Evolutionary conservation across 2,888 invertebrate species (phyloP).

Genomic region (Leucania comma): DNA sequence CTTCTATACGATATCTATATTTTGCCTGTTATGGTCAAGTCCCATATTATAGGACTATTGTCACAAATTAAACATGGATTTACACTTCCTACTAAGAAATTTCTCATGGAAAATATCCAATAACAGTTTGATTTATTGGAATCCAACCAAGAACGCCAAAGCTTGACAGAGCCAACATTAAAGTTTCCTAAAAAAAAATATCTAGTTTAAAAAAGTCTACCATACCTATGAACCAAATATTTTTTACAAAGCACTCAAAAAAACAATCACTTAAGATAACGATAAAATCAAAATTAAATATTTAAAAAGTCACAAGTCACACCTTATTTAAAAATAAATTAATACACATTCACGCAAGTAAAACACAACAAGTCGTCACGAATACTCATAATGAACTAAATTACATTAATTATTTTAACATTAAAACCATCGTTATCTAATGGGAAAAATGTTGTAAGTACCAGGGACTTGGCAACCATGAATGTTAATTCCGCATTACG

Average conservation of each 20-base stretch:
- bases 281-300: neutral
- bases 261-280: neutral
- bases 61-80: neutral
- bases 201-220: neutral
- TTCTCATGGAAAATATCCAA: too few relatives aligned
- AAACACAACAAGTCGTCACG: neutral
- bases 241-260: neutral
- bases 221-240: neutral
- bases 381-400: slow-evolving; percentile 29
- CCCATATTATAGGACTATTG: neutral
- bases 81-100: too few relatives aligned
- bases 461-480: slow-evolving; percentile 1
- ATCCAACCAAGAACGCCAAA: neutral
- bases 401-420: slow-evolving; percentile 23
- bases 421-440: slow-evolving; percentile 46
- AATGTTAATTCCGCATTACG: slow-evolving; percentile 3
- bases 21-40: neutral
- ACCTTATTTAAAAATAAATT: neutral
- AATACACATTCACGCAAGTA: neutral
- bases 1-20: too few relatives aligned
- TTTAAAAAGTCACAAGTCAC: neutral
- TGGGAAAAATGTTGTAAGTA: slow-evolving; percentile 37
- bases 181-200: neutral
- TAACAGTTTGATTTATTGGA: neutral
- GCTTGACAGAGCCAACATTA: too few relatives aligned